Evolutionary conservation across 2,888 invertebrate species (phyloP).

Genomic region (Fragum whitleyi): DNA sequence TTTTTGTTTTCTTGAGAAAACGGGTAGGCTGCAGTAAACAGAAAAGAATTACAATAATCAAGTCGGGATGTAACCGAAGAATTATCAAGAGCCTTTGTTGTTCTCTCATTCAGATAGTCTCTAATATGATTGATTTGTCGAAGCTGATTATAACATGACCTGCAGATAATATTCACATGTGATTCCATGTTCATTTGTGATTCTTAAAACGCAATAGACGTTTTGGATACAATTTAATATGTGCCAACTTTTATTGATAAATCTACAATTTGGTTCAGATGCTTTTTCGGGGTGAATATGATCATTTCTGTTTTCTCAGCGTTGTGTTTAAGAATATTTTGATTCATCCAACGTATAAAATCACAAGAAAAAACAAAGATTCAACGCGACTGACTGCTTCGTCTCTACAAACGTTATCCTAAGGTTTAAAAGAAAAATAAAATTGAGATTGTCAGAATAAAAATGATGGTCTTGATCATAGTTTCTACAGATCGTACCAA

Average conservation of each 20-base stretch:
- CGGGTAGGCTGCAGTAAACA: too few relatives aligned
- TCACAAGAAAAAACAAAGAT: too few relatives aligned
- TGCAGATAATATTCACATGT: conserved; percentile 3
- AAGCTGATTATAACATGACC: conserved; percentile 12
- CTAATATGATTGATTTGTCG: too few relatives aligned
- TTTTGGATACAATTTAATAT: neutral
- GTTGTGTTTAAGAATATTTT: neutral
- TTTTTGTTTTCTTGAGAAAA: too few relatives aligned
- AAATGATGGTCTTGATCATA: neutral
- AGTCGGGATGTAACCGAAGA: too few relatives aligned
- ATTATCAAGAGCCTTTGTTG: too few relatives aligned
- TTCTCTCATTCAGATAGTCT: too few relatives aligned
- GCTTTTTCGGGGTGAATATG: neutral
- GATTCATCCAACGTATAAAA: too few relatives aligned
- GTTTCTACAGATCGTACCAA: neutral
- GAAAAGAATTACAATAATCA: too few relatives aligned
- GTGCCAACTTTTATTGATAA: neutral
- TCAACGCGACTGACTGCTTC: too few relatives aligned
- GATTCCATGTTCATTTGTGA: neutral
- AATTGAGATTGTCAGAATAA: neutral
- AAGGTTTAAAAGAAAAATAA: too few relatives aligned
- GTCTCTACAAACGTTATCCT: neutral
- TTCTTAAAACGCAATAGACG: neutral
- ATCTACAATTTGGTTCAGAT: neutral
- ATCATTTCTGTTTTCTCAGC: neutral